These are phyloP conservation scores for Pristiophorus japonicus DNA, from an alignment of 2,113 vertebrate genomes.

Conservation along the genomic window DNA sequence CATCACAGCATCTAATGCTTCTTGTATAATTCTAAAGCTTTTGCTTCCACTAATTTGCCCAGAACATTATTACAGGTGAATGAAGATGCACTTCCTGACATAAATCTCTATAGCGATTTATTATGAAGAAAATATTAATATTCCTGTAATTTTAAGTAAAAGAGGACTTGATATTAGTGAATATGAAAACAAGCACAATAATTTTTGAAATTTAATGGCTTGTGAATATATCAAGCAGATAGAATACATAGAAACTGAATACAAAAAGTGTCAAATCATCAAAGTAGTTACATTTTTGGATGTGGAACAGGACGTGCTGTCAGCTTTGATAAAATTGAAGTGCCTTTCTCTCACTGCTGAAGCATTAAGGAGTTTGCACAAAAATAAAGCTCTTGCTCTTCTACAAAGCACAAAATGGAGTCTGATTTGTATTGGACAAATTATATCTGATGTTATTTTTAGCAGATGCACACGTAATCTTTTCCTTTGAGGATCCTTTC, in stretches of 20 bases:
- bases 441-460: conserved; percentile 3
- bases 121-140: background rate
- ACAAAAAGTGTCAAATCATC: background rate
- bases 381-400: conserved; percentile 29
- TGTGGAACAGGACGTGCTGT: background rate
- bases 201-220: background rate
- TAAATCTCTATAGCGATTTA: background rate
- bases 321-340: conserved; percentile 22
- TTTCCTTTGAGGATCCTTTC: conserved; percentile 7
- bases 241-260: background rate
- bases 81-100: background rate
- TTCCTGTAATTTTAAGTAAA: background rate
- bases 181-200: background rate
- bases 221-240: background rate
- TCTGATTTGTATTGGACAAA: background rate
- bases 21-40: background rate
- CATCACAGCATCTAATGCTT: background rate
- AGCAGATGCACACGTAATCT: background rate
- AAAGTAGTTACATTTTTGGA: background rate
- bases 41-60: background rate
- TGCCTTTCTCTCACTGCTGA: background rate
- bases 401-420: background rate
- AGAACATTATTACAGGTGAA: background rate
- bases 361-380: background rate
- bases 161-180: background rate